Evolutionary conservation across 2,797 vertebrate genomes (phyloP), one percentile per base, ranked within the genome.

Genomic region (Crypturellus tataupa): DNA sequence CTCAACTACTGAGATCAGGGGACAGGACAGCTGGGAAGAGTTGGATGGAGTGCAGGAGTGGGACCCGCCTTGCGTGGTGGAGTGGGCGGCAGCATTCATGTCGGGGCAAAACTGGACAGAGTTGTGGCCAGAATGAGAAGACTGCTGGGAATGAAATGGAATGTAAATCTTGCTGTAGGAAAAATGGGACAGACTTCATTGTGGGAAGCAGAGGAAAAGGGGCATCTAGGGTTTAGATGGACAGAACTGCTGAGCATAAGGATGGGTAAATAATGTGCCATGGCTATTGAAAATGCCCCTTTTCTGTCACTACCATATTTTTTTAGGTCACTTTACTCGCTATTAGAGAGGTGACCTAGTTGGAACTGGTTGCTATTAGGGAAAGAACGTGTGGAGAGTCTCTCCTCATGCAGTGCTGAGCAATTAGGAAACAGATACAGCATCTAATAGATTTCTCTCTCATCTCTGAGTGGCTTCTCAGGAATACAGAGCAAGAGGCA

Each of bases 271-370:
- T 16, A 40, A 11, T 5, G 8, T 64, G 23, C 56, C 5, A 4
- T 60, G 76, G 16, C 40, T 64, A n/a, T 20, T 69, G 60, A 47
- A 80, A 82, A 4, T 78, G 81, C 56, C 76, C 40, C 80, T 31
- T 56, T 56, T 68, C 47, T 95, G 69, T 64, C 47, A 53, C 0
- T 0, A 5, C 29, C 47, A 24, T 37, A 27, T 40, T 87, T 92
- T 55, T 77, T 92, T 80, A 47, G 91, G 76, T 68, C 84, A 21
- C 51, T 95, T 93, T 63, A 85, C 59, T 90, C 9, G 1, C 75
- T 85, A 85, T 17, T 82, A 89, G 68, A 82, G 83, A 73, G 4
- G 3, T 93, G 81, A 92, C 94, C 87, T 73, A 78, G 47, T 75
- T 95, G 87, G 81, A 90, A 78, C 31, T 63, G n/a, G 71, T 70